These are phyloP conservation scores for Apantesis nais DNA, from an alignment of 2,888 invertebrate genomes.

Conservation along the genomic window DNA sequence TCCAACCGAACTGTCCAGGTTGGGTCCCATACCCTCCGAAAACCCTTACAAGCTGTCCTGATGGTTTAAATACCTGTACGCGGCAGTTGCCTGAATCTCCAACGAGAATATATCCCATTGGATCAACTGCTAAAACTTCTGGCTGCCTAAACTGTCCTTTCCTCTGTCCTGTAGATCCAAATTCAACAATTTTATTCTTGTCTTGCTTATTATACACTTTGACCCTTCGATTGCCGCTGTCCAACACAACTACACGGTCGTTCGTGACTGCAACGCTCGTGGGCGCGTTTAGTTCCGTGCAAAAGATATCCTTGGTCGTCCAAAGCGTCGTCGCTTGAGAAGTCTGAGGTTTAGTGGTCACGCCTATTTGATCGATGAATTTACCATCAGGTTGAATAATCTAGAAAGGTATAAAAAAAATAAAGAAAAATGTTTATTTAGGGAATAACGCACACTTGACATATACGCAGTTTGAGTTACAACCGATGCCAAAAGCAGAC, in stretches of 20 bases:
- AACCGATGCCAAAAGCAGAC: no score
- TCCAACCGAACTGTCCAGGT: conserved; percentile 87
- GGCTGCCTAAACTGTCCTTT: conserved; percentile 91
- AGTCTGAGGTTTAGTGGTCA: conserved; percentile 67
- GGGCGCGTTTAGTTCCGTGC: conserved; percentile 89
- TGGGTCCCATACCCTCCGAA: conserved; percentile 85
- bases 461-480: no score
- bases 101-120: conserved; percentile 90
- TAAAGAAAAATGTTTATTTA: no score
- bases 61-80: conserved; percentile 90
- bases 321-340: conserved; percentile 64
- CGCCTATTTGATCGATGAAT: conserved; percentile 87
- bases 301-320: conserved; percentile 65
- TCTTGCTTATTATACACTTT: conserved; percentile 84
- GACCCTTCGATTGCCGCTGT: conserved; percentile 90
- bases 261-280: conserved; percentile 88
- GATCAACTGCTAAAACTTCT: conserved; percentile 90
- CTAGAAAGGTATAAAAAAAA: conserved; percentile 46
- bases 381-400: conserved; percentile 86
- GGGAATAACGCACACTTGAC: no score
- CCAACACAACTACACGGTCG: conserved; percentile 85
- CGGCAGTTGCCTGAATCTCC: conserved; percentile 92
- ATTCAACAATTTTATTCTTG: conserved; percentile 85
- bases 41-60: conserved; percentile 88
- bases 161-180: conserved; percentile 88